Percentiles rank a stretch among this genome's conserved stretches.
Conservation (phyloP, 1,140 invertebrate species). For the Drosophila orosa region DNA sequence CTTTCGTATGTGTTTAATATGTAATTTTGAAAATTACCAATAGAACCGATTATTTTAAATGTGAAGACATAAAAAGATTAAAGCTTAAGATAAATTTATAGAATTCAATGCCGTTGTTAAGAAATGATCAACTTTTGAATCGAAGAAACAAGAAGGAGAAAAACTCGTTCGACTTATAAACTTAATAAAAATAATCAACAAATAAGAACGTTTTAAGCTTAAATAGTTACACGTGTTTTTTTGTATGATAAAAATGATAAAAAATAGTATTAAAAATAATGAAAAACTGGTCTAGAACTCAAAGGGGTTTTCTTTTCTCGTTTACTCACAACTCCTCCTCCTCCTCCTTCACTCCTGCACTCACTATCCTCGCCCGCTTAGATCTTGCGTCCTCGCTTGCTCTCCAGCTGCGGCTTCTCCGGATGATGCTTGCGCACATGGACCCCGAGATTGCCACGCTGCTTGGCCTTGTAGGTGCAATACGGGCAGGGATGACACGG, state of each 20-base stretch:
- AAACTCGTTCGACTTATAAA: conserved; percentile 39
- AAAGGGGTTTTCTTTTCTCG: conserved; percentile 2
- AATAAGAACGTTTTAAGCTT: conserved; percentile 57
- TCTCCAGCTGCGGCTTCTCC: conserved; percentile 81
- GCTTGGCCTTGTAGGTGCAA: conserved; percentile 91
- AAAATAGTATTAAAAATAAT: conserved; percentile 28
- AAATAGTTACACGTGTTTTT: conserved; percentile 24
- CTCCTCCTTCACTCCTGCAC: neutral
- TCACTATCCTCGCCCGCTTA: conserved; percentile 30
- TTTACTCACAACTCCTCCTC: conserved; percentile 43
- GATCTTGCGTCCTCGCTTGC: conserved; percentile 78
- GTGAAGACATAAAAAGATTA: conserved; percentile 62
- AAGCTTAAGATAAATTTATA: conserved; percentile 49
- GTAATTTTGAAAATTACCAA: conserved; percentile 72
- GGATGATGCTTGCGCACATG: conserved; percentile 91
- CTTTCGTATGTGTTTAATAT: neutral
- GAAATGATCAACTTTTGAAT: conserved; percentile 13
- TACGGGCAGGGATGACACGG: conserved; percentile 92
- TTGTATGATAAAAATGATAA: conserved; percentile 30
- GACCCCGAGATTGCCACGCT: conserved; percentile 92
- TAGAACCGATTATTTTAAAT: conserved; percentile 40
- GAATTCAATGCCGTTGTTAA: conserved; percentile 18
- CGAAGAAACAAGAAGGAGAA: conserved; percentile 1
- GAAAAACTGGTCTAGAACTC: conserved; percentile 42
- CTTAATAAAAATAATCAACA: conserved; percentile 80